Evolutionary conservation across 2,797 vertebrate species (phyloP).

Genomic region (Acomys russatus): DNA sequence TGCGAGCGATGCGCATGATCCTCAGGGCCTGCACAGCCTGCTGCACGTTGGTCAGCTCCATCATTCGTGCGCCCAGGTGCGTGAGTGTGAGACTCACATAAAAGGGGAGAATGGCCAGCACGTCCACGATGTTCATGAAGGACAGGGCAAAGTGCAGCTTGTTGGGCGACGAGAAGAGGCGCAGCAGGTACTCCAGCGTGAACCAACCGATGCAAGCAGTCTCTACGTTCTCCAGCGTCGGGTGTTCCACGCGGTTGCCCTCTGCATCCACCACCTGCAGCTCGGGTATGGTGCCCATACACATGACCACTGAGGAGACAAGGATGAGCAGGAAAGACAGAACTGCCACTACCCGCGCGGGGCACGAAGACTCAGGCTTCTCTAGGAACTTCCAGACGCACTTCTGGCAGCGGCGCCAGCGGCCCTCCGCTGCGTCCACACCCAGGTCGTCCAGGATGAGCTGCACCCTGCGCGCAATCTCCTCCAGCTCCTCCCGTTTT

Average conservation of each 20-base stretch:
- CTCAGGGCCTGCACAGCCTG: slow-evolving; percentile 97
- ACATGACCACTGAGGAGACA: slow-evolving; percentile 96
- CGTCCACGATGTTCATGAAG: slow-evolving; percentile 97
- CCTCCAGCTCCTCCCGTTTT: slow-evolving; percentile 96
- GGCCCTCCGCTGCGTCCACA: slow-evolving; percentile 90
- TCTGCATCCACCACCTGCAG: slow-evolving; percentile 94
- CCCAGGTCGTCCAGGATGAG: slow-evolving; percentile 96
- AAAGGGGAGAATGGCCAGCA: slow-evolving; percentile 97
- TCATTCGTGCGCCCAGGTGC: slow-evolving; percentile 94
- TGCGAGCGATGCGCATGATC: slow-evolving; percentile 96
- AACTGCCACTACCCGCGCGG: slow-evolving; percentile 94
- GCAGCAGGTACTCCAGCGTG: slow-evolving; percentile 95
- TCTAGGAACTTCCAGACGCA: slow-evolving; percentile 97
- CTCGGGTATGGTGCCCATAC: slow-evolving; percentile 97
- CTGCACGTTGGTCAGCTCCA: slow-evolving; percentile 97
- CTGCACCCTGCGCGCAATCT: slow-evolving; percentile 96
- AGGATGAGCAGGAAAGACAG: slow-evolving; percentile 96
- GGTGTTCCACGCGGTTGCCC: slow-evolving; percentile 95
- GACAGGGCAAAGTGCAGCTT: slow-evolving; percentile 95
- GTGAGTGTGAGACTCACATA: slow-evolving; percentile 96
- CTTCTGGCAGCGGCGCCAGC: slow-evolving; percentile 93
- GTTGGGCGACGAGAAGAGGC: slow-evolving; percentile 94
- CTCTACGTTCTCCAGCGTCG: slow-evolving; percentile 95
- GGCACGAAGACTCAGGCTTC: slow-evolving; percentile 95
- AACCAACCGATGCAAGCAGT: slow-evolving; percentile 97